Evolutionary conservation across 1,140 invertebrate species (phyloP), one percentile per base, ranked within the genome.

Genomic region (Daktulosphaira vitifoliae): DNA sequence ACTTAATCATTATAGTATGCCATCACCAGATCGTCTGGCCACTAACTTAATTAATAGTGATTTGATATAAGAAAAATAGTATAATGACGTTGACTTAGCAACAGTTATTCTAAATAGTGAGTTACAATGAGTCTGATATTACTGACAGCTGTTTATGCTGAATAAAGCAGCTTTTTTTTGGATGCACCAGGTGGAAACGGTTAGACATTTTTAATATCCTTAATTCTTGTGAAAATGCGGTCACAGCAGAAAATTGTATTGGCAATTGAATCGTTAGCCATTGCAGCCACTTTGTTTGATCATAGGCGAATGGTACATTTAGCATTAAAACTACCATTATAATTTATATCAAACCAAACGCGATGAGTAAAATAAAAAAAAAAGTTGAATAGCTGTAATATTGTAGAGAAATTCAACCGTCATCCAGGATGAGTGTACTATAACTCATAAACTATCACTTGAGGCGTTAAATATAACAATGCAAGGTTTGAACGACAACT

Each of bases 261-360:
- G n/a, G 59, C 42, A n/a, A 20, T 48, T 16, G 59, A 38, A 39
- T 76, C 71, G 26, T 74, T 74, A 15, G 76, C 76, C 20, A 76
- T 80, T 37, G 76, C 75, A n/a, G 73, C 76, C 16, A 76, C 72
- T 9, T 66, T 78, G 7, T 49, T 78, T 22, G 52, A 68, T 8
- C 68, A 72, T 39, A 77, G 75, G 20, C 66, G 69, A 69, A 79
- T 76, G 7, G 72, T 72, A 15, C 76, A 79, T 71, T 74, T 72
- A 16, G 56, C 67, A 16, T 74, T 78, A 23, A 72, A 73, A 68
- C 50, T 76, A 25, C 72, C 74, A 65, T 56, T 69, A 18, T 70
- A 70, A 29, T 78, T 9, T 52, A 70, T 37, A 50, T 1, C n/a
- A 48, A 23, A 64, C 70, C 73, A 67, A 65, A 26, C 44, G n/a